A percentile compares a stretch with the other conserved stretches of the same genome.
Conservation (phyloP, 1,140 invertebrate genomes). For the Diorhabda carinulata region DNA sequence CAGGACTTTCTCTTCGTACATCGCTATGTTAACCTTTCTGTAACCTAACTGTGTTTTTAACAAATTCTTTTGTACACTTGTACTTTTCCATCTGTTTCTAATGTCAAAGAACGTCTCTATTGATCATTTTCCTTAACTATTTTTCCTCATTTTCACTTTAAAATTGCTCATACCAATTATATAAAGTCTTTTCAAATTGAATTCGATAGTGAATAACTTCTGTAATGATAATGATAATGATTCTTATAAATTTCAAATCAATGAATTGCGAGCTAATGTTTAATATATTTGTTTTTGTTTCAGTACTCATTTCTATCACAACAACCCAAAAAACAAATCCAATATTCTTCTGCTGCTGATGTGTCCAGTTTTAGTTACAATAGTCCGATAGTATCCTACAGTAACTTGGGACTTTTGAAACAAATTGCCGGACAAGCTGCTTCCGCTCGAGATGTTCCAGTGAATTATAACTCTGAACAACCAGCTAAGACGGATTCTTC, state of each 20-base stretch:
- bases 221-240: no score
- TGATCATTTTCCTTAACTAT: not conserved
- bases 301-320: conserved; percentile 6
- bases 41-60: no score
- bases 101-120: no score
- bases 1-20: no score
- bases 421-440: conserved; percentile 36
- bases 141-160: not conserved
- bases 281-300: conserved; percentile 3
- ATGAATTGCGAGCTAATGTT: not conserved
- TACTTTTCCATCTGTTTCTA: no score
- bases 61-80: no score
- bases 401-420: conserved; percentile 36
- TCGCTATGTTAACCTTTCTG: no score
- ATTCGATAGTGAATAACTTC: no score
- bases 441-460: not conserved
- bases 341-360: conserved; percentile 39
- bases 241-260: no score
- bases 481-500: conserved; percentile 4
- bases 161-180: not conserved
- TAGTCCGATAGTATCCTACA: conserved; percentile 42
- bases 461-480: not conserved
- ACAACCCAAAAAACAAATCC: not conserved
- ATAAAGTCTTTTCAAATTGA: no score
- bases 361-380: conserved; percentile 42